These are phyloP conservation scores for Lates calcarifer DNA, from an alignment of 2,113 vertebrate species.

Conservation along the genomic window DNA sequence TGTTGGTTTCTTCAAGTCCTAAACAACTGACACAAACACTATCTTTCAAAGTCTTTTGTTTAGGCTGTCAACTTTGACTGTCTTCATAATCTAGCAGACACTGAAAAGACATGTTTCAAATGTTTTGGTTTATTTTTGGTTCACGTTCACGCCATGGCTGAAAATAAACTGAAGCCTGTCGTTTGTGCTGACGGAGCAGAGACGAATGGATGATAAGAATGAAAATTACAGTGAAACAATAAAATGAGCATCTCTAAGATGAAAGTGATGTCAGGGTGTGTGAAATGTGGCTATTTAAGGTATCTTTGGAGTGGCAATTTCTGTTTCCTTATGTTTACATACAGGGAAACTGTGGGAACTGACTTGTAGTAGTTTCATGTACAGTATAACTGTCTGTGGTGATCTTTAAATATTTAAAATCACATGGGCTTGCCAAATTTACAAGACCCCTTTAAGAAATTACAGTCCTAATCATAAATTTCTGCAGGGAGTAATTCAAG, in stretches of 20 bases:
- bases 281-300: neutral
- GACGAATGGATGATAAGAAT: neutral
- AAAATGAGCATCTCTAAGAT: neutral
- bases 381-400: neutral
- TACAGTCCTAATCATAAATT: conserved; percentile 6
- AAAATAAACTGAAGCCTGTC: conserved; percentile 32
- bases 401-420: neutral
- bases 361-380: neutral
- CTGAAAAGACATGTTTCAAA: conserved; percentile 31
- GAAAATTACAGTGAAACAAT: neutral
- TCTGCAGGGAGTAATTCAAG: neutral
- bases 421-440: neutral
- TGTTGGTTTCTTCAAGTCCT: conserved; percentile 31
- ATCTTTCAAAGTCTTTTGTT: conserved; percentile 53
- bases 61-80: conserved; percentile 30
- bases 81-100: conserved; percentile 34
- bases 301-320: neutral
- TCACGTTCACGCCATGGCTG: neutral
- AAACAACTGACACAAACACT: conserved; percentile 65
- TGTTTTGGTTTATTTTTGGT: conserved; percentile 39
- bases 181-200: conserved; percentile 16
- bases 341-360: neutral
- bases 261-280: neutral
- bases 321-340: neutral
- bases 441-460: neutral